Conservation (phyloP, 1,140 invertebrate species). For the Periplaneta americana region DNA sequence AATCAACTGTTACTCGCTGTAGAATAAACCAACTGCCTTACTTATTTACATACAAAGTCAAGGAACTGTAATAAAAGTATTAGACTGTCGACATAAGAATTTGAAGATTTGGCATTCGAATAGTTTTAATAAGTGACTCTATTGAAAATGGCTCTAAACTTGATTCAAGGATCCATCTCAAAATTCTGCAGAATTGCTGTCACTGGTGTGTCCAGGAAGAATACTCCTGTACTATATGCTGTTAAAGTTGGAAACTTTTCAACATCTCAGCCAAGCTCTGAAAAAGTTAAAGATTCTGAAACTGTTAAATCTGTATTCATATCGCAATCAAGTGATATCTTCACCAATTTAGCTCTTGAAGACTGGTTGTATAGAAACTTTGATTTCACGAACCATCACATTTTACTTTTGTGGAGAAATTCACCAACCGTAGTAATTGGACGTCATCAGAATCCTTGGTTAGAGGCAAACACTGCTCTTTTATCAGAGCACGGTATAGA, state of each 20-base stretch:
- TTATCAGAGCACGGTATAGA: slow-evolving; percentile 55
- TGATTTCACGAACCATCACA: slow-evolving; percentile 72
- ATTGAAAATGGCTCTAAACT: slow-evolving; percentile 2
- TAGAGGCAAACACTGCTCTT: slow-evolving; percentile 73
- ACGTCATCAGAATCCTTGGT: slow-evolving; percentile 94
- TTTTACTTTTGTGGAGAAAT: slow-evolving; percentile 88
- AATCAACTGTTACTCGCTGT: too few relatives aligned
- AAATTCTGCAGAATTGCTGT: neutral
- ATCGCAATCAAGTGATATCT: slow-evolving; percentile 85
- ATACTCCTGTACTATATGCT: neutral
- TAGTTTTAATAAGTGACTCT: neutral
- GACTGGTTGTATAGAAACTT: slow-evolving; percentile 89
- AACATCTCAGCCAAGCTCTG: too few relatives aligned
- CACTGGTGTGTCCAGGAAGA: neutral
- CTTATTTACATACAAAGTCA: neutral
- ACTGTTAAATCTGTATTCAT: slow-evolving; percentile 83
- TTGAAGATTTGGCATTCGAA: neutral
- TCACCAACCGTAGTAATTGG: slow-evolving; percentile 92
- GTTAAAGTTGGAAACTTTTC: neutral
- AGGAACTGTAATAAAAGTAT: neutral
- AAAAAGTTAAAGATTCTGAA: slow-evolving; percentile 25
- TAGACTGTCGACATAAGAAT: neutral
- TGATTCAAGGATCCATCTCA: neutral
- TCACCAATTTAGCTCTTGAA: slow-evolving; percentile 87
- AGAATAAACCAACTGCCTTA: neutral